Conservation (phyloP, 1,140 invertebrate genomes). For the Drosophila sucinea region DNA sequence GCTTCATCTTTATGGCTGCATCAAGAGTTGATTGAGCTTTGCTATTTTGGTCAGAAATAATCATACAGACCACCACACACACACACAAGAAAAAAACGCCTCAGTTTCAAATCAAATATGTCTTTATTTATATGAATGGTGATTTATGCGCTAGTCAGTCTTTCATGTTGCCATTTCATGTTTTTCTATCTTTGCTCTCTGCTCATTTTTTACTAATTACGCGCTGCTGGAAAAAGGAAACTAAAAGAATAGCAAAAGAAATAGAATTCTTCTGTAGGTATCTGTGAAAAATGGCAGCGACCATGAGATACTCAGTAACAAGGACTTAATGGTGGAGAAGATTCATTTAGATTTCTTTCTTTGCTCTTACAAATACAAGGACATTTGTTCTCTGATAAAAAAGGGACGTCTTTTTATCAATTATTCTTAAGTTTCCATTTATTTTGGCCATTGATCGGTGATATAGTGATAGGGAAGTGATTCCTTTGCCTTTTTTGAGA, state of each 20-base stretch:
- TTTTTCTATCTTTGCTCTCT: conserved; percentile 24
- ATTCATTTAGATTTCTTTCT: no score
- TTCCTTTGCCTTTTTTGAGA: neutral
- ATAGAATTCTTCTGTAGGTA: neutral
- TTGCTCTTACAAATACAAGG: no score
- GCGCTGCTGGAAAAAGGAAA: conserved; percentile 28
- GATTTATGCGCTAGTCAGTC: conserved; percentile 64
- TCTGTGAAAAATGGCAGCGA: neutral
- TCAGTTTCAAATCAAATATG: conserved; percentile 65
- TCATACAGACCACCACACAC: conserved; percentile 2
- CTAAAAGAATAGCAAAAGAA: conserved; percentile 31
- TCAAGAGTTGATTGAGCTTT: conserved; percentile 66
- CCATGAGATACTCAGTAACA: neutral
- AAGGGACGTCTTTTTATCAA: no score
- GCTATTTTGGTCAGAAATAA: conserved; percentile 49
- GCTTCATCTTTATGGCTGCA: conserved; percentile 34
- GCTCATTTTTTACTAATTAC: conserved; percentile 36
- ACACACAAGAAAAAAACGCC: conserved; percentile 17
- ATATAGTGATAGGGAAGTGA: no score
- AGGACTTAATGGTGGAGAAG: neutral
- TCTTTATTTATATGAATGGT: conserved; percentile 73
- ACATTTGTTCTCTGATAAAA: no score
- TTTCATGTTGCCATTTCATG: conserved; percentile 62
- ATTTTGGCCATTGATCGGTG: no score
- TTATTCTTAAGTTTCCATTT: no score